Percentiles rank a stretch among this genome's conserved stretches.
Conservation (phyloP, 2,797 vertebrate species). For the Darevskia mixta region DNA sequence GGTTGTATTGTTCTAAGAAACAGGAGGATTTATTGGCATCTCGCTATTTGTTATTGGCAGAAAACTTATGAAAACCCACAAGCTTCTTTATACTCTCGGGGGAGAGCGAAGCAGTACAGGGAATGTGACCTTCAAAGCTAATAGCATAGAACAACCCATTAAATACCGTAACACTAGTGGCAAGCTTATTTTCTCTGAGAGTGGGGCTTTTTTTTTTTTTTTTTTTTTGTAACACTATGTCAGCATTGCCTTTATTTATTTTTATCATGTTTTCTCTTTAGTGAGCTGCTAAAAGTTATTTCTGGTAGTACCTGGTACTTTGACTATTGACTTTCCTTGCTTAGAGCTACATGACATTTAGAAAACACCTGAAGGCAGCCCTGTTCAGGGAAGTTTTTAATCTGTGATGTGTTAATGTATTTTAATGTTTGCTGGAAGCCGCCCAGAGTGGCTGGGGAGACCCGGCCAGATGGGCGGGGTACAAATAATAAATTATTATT, state of each 20-base stretch:
- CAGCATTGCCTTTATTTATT: constrained; percentile 49
- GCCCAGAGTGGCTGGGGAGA: too few species aligned
- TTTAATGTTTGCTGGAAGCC: too few species aligned
- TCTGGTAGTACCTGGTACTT: constrained; percentile 50
- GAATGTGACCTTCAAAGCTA: constrained; percentile 38
- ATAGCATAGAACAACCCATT: constrained; percentile 33
- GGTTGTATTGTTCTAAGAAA: constrained; percentile 40
- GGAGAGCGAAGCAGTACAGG: background rate
- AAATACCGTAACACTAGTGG: constrained; percentile 32
- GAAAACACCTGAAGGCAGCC: too few species aligned
- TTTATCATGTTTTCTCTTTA: constrained; percentile 49
- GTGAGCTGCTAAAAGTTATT: constrained; percentile 47
- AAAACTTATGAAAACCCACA: constrained; percentile 42
- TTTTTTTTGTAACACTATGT: constrained; percentile 27
- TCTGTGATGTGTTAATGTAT: too few species aligned
- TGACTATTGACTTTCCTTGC: constrained; percentile 49
- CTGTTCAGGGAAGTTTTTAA: too few species aligned
- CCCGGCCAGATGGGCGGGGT: too few species aligned
- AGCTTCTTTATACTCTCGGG: constrained; percentile 31
- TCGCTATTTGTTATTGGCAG: constrained; percentile 21
- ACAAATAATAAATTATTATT: too few species aligned
- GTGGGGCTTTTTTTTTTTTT: background rate
- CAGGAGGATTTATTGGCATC: constrained; percentile 17
- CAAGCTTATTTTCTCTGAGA: constrained; percentile 43
- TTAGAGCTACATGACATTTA: background rate